Conservation (phyloP, 2,797 vertebrate species). For the Parauchenoglanis ngamensis region DNA sequence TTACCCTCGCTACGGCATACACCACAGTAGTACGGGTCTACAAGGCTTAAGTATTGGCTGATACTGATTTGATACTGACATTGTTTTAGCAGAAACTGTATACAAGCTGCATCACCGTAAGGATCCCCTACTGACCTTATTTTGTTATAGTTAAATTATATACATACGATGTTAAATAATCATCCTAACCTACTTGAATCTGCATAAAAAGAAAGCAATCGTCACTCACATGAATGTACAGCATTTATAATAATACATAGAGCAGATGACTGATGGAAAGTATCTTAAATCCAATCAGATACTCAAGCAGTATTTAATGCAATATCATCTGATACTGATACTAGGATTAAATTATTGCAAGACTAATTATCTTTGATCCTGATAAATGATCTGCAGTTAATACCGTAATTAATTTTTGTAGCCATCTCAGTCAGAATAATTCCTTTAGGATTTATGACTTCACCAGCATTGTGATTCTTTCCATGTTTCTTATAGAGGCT, state of each 20-base stretch:
- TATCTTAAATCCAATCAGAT: not conserved
- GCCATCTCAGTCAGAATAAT: not conserved
- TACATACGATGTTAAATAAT: not conserved
- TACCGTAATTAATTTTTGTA: constrained; percentile 1
- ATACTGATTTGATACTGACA: not conserved
- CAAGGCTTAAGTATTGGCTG: no score
- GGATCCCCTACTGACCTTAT: not conserved
- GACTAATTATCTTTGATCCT: not conserved
- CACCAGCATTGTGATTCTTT: not conserved
- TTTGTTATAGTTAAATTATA: not conserved
- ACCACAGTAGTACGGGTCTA: not conserved
- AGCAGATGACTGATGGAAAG: not conserved
- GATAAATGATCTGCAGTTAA: constrained; percentile 2
- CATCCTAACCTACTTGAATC: not conserved
- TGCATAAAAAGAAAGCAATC: not conserved
- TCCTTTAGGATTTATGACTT: constrained; percentile 2
- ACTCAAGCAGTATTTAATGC: not conserved
- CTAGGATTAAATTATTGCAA: not conserved
- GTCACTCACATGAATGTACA: not conserved
- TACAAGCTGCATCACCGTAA: not conserved
- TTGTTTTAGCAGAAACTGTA: not conserved
- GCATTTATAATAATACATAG: not conserved
- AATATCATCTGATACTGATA: not conserved
- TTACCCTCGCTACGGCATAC: not conserved
- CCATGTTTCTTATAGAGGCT: not conserved